Base-by-base conservation (phyloP, 2,888 invertebrate species). In the Malachius bipustulatus region DNA sequence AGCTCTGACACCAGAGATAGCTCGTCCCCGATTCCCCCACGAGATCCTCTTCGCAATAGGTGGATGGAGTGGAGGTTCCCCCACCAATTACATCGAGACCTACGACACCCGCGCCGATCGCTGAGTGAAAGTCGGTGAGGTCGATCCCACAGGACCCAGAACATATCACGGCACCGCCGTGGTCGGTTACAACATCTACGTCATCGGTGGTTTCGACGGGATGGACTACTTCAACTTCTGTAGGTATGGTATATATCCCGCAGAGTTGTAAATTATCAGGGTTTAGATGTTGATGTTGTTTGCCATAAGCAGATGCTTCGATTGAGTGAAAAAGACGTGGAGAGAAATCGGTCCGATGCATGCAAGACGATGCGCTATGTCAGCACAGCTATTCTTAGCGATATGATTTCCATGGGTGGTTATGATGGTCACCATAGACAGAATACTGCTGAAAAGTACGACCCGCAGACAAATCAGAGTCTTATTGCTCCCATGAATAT, bases 121-220 rank as follows among this genome's bases (percentile, higher is more conserved):
- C 30, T 90, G 90, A 89, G 81, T 88, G 32, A 76, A 75, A 67
- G 76, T 82, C 6, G 72, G 75, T 44, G 81, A 85, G 52, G 80
- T 82, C 29, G 88, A 88, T 60, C 77, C 82, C 2, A 73, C 74
- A 8, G 89, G 88, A 14, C 84, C 90, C 0, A 70, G 91, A 34
- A 91, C 90, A 1, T 93, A 93, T 59, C 93, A 93, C 55, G 91
- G 91, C n/a, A 84, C 88, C 0, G 88, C 85, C 0, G 85, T 90
- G 0, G 71, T 93, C 1, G 85, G 82, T 0, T 74, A 73, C 47
- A 77, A 81, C 51, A 85, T 94, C 44, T 91, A 82, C 61, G 79
- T 89, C 3, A 82, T 93, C 44, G 93, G 94, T 0, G 93, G 93
- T 3, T 93, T 90, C 55, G 87, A 93, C 53, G 91, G 90, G n/a